Evolutionary conservation across 2,113 vertebrate genomes (phyloP), one percentile per base, ranked within the genome.

Genomic region (Corapipo altera): DNA sequence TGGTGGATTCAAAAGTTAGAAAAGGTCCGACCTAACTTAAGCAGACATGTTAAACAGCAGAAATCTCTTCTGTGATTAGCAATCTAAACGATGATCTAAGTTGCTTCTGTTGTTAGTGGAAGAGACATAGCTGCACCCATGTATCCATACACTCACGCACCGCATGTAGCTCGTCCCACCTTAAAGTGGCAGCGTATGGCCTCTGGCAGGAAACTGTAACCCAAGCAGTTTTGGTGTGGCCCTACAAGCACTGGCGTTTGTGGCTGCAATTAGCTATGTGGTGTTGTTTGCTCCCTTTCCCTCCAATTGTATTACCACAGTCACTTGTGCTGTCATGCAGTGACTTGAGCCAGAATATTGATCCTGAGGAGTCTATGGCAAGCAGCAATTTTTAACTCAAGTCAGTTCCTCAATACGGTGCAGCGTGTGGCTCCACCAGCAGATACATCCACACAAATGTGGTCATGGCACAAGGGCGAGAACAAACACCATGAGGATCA

Each of bases 71-170:
- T 55, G 10, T 48, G n/a, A 80, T 91, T 49, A 69, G 19, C 12
- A 46, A 26, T 88, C 43, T 71, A 49, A 93, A 66, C 44, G 54
- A 14, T 30, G 18, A 26, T 52, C 44, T 37, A 11, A 46, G 28
- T 52, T 76, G 35, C 18, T 76, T 72, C 48, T 72, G 43, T 83
- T 83, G 8, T 66, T 82, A 58, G 28, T 43, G 32, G 74, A 78
- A 37, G 27, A 84, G 73, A 72, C 69, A 89, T 8, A 54, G 6
- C 52, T 2, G 2, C 30, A 73, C 26, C 5, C 19, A 27, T 4
- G 11, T 24, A 21, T 39, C 66, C 10, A 12, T 70, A 27, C 11
- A 39, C 13, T 81, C 13, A 5, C 0, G 0, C 6, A 5, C 33
- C 3, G 2, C 8, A 9, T 48, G 61, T 70, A 70, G 11, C 49